Evolutionary conservation across 2,797 vertebrate species (phyloP), one percentile per base, ranked within the genome.

Genomic region (Gephyroberyx darwinii): DNA sequence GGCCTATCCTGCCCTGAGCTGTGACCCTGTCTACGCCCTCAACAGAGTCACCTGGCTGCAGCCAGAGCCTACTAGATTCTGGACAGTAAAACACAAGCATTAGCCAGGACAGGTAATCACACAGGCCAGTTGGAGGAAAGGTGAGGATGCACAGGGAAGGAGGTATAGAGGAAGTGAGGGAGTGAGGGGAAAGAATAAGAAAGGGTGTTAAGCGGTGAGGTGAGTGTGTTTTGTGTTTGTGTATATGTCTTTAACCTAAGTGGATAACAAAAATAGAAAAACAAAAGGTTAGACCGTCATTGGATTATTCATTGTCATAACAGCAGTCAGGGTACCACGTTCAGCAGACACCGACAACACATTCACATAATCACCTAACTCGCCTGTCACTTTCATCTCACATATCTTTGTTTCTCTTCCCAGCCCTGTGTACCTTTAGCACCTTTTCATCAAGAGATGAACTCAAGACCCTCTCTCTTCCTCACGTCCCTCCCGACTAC

Each of bases 221-320:
- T 82, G 68, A 84, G 75, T 89, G 61, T 41, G 59, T 69, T 87
- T 62, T 66, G 52, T 53, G 67, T 63, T 35, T 35, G 33, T 35
- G 33, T 35, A 35, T 35, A 8, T 35, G 84, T 88, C 76, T 90
- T 92, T 94, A 92, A 94, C 93, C 93, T 94, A 86, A 80, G 85
- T 83, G 78, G 88, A 89, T 78, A 89, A 91, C 69, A 92, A 85
- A 91, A 89, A 70, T 75, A 83, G 54, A 82, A 59, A 78, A 65
- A 83, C 52, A 86, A 85, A 77, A 62, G 52, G 78, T 93, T 91
- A 92, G 80, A 79, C n/a, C 60, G 41, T 61, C 65, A 77, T 60
- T 52, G 14, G 53, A 57, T 52, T 51, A 43, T 57, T 31, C 1
- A 55, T 51, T 30, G 72, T 68, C 5, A 45, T 50, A 76, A 63